Conservation (phyloP, 2,888 invertebrate genomes). For the Sminthurides aquaticus region DNA sequence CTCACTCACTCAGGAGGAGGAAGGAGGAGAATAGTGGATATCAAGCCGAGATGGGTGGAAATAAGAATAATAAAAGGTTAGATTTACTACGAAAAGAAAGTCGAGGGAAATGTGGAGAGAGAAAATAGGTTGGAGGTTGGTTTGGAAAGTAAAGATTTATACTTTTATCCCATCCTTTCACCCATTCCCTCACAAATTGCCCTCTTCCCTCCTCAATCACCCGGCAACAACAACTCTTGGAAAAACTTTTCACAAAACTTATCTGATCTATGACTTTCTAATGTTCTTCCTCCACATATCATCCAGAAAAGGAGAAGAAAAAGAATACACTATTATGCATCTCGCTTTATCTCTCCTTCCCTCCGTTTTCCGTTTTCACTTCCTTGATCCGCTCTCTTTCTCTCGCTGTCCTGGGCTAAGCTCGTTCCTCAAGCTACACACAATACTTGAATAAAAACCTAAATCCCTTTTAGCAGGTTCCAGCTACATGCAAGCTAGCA, state of each 20-base stretch:
- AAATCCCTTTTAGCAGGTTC: too few species aligned
- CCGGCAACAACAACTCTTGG: constrained; percentile 4
- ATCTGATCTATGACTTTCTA: constrained; percentile 18
- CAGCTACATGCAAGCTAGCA: too few species aligned
- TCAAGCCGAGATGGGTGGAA: too few species aligned
- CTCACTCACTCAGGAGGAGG: too few species aligned
- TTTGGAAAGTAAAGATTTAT: constrained; percentile 26
- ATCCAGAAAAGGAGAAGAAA: background rate
- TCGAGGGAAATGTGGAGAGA: too few species aligned
- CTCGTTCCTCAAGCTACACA: too few species aligned
- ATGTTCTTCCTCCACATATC: constrained; percentile 3
- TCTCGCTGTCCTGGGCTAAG: background rate
- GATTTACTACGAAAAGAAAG: too few species aligned
- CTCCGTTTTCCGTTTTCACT: too few species aligned
- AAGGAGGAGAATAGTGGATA: too few species aligned
- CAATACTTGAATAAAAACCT: too few species aligned
- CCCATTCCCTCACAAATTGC: constrained; percentile 33
- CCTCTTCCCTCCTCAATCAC: constrained; percentile 14
- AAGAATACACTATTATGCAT: constrained; percentile 1
- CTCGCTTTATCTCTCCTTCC: background rate
- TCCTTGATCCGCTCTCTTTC: background rate
- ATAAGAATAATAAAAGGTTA: too few species aligned
- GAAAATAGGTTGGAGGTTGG: too few species aligned
- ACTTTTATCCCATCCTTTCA: constrained; percentile 28
- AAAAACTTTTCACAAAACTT: constrained; percentile 20